Evolutionary conservation across 2,113 vertebrate species (phyloP), one percentile per base, ranked within the genome.

Genomic region (Arenaria interpres): DNA sequence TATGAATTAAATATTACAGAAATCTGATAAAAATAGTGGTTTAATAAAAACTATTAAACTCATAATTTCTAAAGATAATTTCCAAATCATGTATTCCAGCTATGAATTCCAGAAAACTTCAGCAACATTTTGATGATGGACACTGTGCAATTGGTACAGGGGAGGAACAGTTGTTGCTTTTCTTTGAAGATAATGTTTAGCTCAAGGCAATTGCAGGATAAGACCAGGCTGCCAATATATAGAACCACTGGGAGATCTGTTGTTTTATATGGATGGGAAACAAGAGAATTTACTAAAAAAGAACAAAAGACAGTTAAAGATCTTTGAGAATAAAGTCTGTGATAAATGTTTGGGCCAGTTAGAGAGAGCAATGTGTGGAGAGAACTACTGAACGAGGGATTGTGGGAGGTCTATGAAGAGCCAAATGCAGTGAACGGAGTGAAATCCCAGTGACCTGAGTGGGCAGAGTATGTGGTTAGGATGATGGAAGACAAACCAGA

Each of bases 401-500:
- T 90, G 95, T 83, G 93, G 91, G 95, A 97, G 95, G 95, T 95
- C 96, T 93, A 3, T 24, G 78, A 68, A 67, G 71, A 91, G 90
- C 88, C 95, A 96, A 90, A 59, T 6, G 32, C 59, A 80, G 85
- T 80, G 91, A 91, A 96, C 82, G 71, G 35, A 93, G 88, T 77
- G 93, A 93, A 97, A 94, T 94, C 75, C 37, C 71, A 62, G 71
- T 88, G 95, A 95, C 85, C 71, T 96, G 95, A 96, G 93, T 94
- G 91, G 94, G 96, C 59, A 88, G 88, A 90, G 23, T 37, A 12
- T 94, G 93, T 90, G 91, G 93, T 94, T 96, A 90, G 63, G 81
- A 77, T 96, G 94, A 94, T 89, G 54, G 96, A 96, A 97, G 85
- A 72, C 96, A 96, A 89, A 97, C 19, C 90, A 94, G 62, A 0